Evolutionary conservation across 2,113 vertebrate species (phyloP), one percentile per base, ranked within the genome.

Genomic region (Bubo blakistoni): DNA sequence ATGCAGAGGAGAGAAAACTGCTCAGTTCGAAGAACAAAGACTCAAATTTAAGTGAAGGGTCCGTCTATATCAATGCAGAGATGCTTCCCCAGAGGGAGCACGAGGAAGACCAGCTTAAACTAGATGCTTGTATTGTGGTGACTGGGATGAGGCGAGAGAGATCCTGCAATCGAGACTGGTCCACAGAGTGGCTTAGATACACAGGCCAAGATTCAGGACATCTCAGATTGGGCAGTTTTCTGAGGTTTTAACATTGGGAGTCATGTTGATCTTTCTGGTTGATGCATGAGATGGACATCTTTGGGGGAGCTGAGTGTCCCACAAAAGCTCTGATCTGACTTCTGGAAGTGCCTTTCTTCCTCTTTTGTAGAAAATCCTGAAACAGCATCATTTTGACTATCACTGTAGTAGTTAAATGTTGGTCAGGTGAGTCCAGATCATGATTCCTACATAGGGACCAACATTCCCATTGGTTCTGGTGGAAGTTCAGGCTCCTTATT

Each of bases 371-470:
- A 25, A 88, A 79, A 90, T 26, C 3, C 11, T 63, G 65, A 51
- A 91, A 65, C 7, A 57, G 11, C 51, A 67, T 42, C 8, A 69
- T 71, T 67, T 20, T 79, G 29, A 36, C 15, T n/a, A 8, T 61
- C 8, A 1, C 29, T 54, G 17, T 34, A 38, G 12, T 20, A 44
- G 59, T 63, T 79, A 44, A 65, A 22, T 49, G 4, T 52, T 24
- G 3, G 1, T 59, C 17, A 32, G 30, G 19, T 24, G 51, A 70
- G 54, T 38, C 34, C 65, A 59, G 52, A 22, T 62, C 0, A 0
- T 5, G 47, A 51, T 59, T 63, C 22, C 38, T 73, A 5, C 2
- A 0, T 1, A 42, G 47, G n/a, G 9, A 66, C 15, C 55, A 88
- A 19, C 13, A 30, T 62, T 88, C 4, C 44, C 9, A 2, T 11